These are phyloP conservation scores for Drosophila kokeensis DNA, from an alignment of 2,888 invertebrate species.

Conservation along the genomic window DNA sequence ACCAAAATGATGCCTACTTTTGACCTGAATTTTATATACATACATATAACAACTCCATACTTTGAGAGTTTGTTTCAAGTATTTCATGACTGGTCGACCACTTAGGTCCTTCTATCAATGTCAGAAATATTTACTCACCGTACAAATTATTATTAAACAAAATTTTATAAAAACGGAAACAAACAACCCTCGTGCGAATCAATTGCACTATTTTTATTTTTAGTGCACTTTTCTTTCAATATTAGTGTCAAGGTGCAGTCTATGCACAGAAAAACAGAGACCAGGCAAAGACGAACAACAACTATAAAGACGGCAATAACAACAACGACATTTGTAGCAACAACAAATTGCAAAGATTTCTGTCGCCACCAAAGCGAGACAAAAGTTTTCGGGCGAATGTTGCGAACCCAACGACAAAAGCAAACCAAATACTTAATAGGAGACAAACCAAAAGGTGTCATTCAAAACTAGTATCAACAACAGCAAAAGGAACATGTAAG, in stretches of 20 bases:
- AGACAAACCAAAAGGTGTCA: conserved; percentile 58
- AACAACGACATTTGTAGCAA: conserved; percentile 17
- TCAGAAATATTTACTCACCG: neutral
- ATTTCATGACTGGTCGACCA: neutral
- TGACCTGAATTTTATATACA: neutral
- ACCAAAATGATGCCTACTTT: neutral
- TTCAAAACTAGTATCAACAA: conserved; percentile 45
- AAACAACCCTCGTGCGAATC: conserved; percentile 37
- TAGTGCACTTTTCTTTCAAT: conserved; percentile 68
- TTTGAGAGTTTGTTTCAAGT: neutral
- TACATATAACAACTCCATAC: neutral
- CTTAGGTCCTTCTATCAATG: neutral
- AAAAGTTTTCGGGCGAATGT: conserved; percentile 38
- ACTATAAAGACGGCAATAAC: conserved; percentile 29
- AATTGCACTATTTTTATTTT: conserved; percentile 71
- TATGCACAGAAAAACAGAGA: conserved; percentile 50
- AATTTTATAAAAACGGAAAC: conserved; percentile 41
- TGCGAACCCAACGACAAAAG: conserved; percentile 27
- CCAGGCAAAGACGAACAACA: conserved; percentile 37
- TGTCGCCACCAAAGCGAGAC: conserved; percentile 40
- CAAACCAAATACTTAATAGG: conserved; percentile 46
- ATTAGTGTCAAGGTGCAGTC: conserved; percentile 80
- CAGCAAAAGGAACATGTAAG: conserved; percentile 42
- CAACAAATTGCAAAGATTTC: conserved; percentile 40
- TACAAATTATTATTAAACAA: conserved; percentile 13